Evolutionary conservation across 1,140 invertebrate genomes (phyloP), one percentile per base, ranked within the genome.

Genomic region (Trypoxylus dichotomus): DNA sequence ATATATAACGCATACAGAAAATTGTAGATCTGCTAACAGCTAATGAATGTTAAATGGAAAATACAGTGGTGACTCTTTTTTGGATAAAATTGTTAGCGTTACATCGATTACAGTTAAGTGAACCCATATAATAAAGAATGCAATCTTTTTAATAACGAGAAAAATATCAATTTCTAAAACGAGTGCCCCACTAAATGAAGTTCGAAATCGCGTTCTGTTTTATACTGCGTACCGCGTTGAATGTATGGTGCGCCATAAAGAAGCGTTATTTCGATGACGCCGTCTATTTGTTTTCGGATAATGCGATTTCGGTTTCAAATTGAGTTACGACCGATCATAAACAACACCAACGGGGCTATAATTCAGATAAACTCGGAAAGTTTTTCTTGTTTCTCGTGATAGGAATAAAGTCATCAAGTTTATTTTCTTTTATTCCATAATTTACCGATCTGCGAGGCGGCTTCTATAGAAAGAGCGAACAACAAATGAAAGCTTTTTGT

Each of bases 321-420:
- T 63, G 60, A 63, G 60, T 63, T 63, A 63, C 60, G 60, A 19
- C 60, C 60, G 60, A 63, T 63, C 60, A 63, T 63, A 63, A 63
- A 63, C 60, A 63, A 63, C 24, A 27, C 60, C n/a, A 63, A 1
- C 60, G 60, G 25, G 21, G 2, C 60, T 27, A 63, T 63, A 63
- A 63, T 63, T 63, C 60, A 63, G 60, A 63, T 63, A 63, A 63
- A 63, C 24, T 63, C 60, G 60, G 60, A 21, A 63, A 24, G 8
- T 63, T 63, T 24, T 63, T 63, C n/a, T 63, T 63, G 13, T 63
- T 21, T 63, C 47, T 58, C 47, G 15, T 13, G 47, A 19, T 58
- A n/a, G 47, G 21, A 21, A 58, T 58, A 21, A 24, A 63, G n/a
- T 63, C 19, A 63, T 27, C 60, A 27, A 21, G 60, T 27, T 63